phyloP scores from a whole-genome alignment of 2,113 vertebrate genomes.

The Nibea albiflora region DNA sequence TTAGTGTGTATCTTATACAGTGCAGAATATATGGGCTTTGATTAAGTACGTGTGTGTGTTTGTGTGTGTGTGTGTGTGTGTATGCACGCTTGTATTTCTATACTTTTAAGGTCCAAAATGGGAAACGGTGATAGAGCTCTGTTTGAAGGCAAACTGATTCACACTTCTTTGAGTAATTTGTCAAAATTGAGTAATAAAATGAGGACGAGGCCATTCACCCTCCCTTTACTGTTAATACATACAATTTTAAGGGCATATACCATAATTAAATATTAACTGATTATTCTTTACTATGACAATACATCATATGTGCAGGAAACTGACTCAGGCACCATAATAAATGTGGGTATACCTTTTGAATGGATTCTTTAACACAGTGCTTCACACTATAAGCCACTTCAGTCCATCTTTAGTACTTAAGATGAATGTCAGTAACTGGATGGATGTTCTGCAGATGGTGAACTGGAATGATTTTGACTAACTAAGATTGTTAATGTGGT shows the following conservation, averaged over 20 bases:
- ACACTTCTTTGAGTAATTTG: neutral
- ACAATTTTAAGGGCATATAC: too few relatives aligned
- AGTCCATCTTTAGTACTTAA: too few relatives aligned
- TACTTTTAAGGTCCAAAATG: constrained; percentile 47
- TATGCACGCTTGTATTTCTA: constrained; percentile 50
- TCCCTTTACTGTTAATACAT: too few relatives aligned
- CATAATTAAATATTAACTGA: too few relatives aligned
- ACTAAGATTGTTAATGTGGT: neutral
- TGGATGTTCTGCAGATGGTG: too few relatives aligned
- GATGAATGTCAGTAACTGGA: too few relatives aligned
- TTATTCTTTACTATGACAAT: neutral
- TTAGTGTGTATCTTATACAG: constrained; percentile 90
- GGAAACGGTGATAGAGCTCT: neutral
- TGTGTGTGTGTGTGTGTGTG: constrained; percentile 25
- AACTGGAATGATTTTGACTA: too few relatives aligned
- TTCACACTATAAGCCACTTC: neutral
- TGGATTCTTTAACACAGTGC: neutral
- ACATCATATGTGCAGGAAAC: neutral
- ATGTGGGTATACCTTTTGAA: neutral
- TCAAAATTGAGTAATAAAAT: neutral
- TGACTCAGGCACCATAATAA: neutral
- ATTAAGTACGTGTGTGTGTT: constrained; percentile 72
- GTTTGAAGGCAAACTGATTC: neutral
- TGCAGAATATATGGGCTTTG: constrained; percentile 93
- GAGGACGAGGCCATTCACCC: too few relatives aligned